A percentile compares a stretch with the other conserved stretches of the same genome.
Evolutionary conservation across 2,113 vertebrate genomes (phyloP).

Genomic region (Diglossa brunneiventris): DNA sequence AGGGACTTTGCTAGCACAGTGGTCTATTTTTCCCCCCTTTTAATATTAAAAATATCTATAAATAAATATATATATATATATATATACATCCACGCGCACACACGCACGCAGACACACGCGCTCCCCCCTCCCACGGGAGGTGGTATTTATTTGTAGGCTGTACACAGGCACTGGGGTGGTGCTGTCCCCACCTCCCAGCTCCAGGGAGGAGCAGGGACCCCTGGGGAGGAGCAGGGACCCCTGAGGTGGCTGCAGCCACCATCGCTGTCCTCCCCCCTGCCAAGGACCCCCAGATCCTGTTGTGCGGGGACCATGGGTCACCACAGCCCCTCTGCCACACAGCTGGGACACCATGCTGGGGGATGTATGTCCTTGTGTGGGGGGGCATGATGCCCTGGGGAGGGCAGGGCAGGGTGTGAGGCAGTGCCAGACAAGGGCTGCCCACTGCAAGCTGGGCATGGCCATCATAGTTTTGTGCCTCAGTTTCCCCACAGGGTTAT

Average conservation of each 20-base stretch:
- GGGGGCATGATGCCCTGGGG: neutral
- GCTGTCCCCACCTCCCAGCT: neutral
- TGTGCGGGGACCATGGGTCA: rapidly evolving
- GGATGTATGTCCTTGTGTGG: neutral
- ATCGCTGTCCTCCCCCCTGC: neutral
- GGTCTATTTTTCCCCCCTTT: slow-evolving; percentile 76
- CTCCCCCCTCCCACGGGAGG: slow-evolving; percentile 46
- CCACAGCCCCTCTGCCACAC: rapidly evolving
- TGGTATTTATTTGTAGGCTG: slow-evolving; percentile 93
- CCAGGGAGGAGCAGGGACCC: neutral
- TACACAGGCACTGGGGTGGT: slow-evolving; percentile 74
- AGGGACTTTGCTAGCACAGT: slow-evolving; percentile 65
- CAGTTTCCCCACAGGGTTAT: neutral
- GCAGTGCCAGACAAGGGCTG: neutral
- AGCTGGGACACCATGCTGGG: rapidly evolving
- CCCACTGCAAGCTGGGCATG: rapidly evolving
- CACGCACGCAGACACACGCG: neutral
- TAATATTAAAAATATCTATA: slow-evolving; percentile 82
- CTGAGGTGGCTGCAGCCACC: neutral
- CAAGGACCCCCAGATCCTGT: neutral
- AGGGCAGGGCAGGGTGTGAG: neutral
- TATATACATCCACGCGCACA: neutral
- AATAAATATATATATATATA: slow-evolving; percentile 72
- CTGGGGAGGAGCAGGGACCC: neutral
- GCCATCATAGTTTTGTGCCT: neutral